Base-by-base conservation (phyloP, 2,888 invertebrate genomes). In the Cephus nigrinus region DNA sequence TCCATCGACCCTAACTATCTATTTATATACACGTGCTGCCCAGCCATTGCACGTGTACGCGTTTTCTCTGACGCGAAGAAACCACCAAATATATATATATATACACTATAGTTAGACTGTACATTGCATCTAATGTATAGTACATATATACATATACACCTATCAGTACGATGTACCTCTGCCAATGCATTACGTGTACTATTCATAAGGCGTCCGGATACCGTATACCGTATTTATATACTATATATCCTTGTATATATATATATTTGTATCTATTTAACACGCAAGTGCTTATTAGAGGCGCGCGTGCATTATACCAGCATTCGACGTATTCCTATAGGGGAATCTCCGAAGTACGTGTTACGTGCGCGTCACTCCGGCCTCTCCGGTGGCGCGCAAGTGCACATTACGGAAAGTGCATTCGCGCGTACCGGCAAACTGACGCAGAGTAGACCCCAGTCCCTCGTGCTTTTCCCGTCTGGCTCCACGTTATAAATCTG, bases 1-100 rank as follows among this genome's bases (percentile, higher is more conserved):
- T 89, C 87, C 89, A 84, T 89, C 89, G 89, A 89, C 89, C 90
- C 90, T 87, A 88, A 88, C 88, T 87, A 85, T 87, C 88, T 89
- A 89, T 89, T 89, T 89, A 89, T 89, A 89, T 82, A 85, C 86
- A 84, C 85, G 83, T 83, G 83, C 76, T 81, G 81, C 80, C 81
- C 81, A 15, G 55, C 55, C 23, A 15, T 23, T 55, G 23, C 55
- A 55, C 55, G 55, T 55, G 55, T 55, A 55, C 55, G 55, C 55
- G 15, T 23, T 55, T 55, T 55, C 55, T 55, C 55, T 55, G 15
- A 23, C 55, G 55, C 55, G 55, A 55, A 55, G 55, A 55, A 55
- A 55, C 55, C 23, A 9, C 30, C 31, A 71, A 30, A 71, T 30
- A 71, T 71, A 71, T 32, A 71, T 11, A 11, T 23, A 55, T 23